phyloP scores from a whole-genome alignment of 2,797 vertebrate genomes.

The Microctenopoma stevenorrisi region DNA sequence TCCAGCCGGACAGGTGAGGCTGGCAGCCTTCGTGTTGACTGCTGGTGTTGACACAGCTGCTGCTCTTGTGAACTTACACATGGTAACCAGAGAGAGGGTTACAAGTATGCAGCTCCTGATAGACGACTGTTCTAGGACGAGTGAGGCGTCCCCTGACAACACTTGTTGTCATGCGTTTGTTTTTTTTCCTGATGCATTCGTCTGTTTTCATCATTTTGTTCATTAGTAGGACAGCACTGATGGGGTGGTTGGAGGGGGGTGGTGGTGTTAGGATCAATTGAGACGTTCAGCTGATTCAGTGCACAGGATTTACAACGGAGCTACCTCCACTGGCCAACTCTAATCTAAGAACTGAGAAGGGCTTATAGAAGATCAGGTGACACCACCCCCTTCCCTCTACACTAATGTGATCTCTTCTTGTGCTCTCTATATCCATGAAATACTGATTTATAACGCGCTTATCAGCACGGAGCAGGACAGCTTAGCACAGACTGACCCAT shows the following conservation, averaged over 20 bases:
- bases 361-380: constrained; percentile 62
- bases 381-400: neutral
- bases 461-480: constrained; percentile 50
- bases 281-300: constrained; percentile 16
- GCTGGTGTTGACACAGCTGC: constrained; percentile 77
- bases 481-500: constrained; percentile 47
- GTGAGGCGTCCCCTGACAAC: neutral
- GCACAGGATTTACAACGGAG: constrained; percentile 39
- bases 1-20: constrained; percentile 74
- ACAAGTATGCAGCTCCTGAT: constrained; percentile 17
- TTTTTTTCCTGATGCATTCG: neutral
- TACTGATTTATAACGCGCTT: constrained; percentile 65
- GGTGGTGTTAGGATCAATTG: neutral
- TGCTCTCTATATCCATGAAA: constrained; percentile 51
- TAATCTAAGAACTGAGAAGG: constrained; percentile 27
- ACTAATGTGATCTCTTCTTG: constrained; percentile 53
- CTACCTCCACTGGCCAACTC: constrained; percentile 52
- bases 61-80: constrained; percentile 58
- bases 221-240: neutral
- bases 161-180: neutral
- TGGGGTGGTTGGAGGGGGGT: too few relatives aligned
- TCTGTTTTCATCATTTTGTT: constrained; percentile 13
- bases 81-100: constrained; percentile 45
- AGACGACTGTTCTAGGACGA: constrained; percentile 8
- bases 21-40: constrained; percentile 55